These are phyloP conservation scores for Puffinus mauretanicus DNA, from an alignment of 2,113 vertebrate species.

Conservation along the genomic window DNA sequence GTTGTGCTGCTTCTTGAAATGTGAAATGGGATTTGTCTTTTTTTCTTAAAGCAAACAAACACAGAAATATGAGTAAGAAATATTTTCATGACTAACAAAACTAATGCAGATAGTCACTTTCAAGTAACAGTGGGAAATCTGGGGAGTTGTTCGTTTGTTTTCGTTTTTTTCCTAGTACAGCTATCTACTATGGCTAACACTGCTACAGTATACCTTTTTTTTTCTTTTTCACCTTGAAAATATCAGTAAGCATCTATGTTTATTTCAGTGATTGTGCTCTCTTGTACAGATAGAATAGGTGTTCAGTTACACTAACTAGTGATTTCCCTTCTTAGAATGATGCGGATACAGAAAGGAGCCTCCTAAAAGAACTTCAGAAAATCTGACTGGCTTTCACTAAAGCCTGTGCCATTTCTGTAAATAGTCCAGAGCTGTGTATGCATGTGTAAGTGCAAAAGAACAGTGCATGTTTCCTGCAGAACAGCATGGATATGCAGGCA, in stretches of 20 bases:
- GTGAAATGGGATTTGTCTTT: neutral
- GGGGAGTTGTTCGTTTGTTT: neutral
- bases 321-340: neutral
- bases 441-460: neutral
- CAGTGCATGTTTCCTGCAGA: neutral
- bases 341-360: neutral
- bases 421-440: neutral
- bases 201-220: neutral
- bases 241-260: neutral
- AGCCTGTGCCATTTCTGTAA: conserved; percentile 13
- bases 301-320: neutral
- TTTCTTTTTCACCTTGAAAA: neutral
- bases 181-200: neutral
- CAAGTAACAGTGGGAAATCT: neutral
- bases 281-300: neutral
- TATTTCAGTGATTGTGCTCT: neutral
- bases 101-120: neutral
- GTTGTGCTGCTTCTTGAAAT: neutral
- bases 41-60: neutral
- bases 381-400: conserved; percentile 32
- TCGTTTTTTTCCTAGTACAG: neutral
- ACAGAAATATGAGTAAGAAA: neutral
- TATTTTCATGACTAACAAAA: neutral
- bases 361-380: conserved; percentile 5
- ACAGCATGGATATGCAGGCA: neutral